Conservation (phyloP, 2,797 vertebrate species). For the Sternotherus odoratus region DNA sequence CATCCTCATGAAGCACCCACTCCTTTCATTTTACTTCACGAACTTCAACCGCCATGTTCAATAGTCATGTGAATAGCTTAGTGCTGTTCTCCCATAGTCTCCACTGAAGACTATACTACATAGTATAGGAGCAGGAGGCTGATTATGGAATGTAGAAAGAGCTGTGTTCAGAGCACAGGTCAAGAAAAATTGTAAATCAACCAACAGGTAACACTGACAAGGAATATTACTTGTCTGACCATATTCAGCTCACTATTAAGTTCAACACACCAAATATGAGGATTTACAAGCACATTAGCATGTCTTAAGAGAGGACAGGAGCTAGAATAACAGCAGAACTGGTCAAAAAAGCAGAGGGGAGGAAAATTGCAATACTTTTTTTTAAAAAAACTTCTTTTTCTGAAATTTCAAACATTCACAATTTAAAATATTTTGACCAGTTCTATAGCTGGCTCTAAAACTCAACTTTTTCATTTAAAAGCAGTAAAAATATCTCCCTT, state of each 20-base stretch:
- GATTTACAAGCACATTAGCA: not conserved
- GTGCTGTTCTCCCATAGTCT: not conserved
- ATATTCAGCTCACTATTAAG: not conserved
- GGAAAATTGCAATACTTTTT: not conserved
- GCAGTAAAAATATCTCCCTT: not conserved
- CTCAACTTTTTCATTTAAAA: not conserved
- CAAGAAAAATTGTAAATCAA: not conserved
- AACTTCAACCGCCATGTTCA: not conserved
- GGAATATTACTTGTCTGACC: not conserved
- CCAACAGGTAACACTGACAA: not conserved
- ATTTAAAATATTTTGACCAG: not conserved
- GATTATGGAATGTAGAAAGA: not conserved
- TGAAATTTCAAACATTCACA: not conserved
- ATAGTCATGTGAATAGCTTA: not conserved
- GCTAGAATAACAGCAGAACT: not conserved
- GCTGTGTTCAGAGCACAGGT: not conserved
- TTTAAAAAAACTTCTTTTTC: not conserved
- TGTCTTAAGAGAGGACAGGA: not conserved
- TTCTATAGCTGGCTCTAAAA: not conserved
- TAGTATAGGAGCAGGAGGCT: not conserved
- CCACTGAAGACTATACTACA: not conserved
- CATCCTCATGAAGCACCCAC: not conserved
- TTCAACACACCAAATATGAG: not conserved
- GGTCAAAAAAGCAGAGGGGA: not conserved
- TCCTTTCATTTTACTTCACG: not conserved